A percentile compares a stretch with the other conserved stretches of the same genome.
These are phyloP conservation scores for Fregetta grallaria DNA, from an alignment of 2,113 vertebrate genomes.

Conservation along the genomic window DNA sequence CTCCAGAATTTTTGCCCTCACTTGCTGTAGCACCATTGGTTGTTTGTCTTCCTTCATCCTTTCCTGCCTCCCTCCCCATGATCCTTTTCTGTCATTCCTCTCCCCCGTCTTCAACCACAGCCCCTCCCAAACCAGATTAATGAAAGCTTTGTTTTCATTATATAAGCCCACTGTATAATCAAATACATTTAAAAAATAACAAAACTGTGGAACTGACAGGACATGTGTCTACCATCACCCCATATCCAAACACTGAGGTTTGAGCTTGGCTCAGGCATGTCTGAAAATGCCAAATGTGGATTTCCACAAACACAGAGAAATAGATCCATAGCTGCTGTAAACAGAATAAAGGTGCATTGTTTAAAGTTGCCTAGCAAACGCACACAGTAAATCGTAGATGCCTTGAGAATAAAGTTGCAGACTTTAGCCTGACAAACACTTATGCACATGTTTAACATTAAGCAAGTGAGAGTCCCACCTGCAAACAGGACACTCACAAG, in stretches of 20 bases:
- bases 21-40: not conserved
- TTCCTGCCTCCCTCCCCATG: not conserved
- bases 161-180: not conserved
- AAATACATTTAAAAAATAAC: slow-evolving; percentile 41
- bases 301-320: slow-evolving; percentile 34
- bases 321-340: not conserved
- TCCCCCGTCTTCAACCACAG: not conserved
- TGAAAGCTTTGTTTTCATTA: slow-evolving; percentile 37
- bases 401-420: not conserved
- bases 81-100: not conserved
- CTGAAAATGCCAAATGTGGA: slow-evolving; percentile 10
- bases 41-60: not conserved
- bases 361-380: not conserved
- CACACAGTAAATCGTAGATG: not conserved
- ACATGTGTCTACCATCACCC: slow-evolving; percentile 52
- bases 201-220: slow-evolving; percentile 36
- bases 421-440: not conserved
- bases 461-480: not conserved
- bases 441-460: not conserved
- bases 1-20: not conserved
- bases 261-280: slow-evolving; percentile 16
- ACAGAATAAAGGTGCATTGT: slow-evolving; percentile 58
- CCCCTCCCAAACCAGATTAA: not conserved
- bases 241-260: slow-evolving; percentile 60
- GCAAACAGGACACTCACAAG: not conserved